Evolutionary conservation across 2,113 vertebrate species (phyloP), one percentile per base, ranked within the genome.

Genomic region (Galeopterus variegatus): DNA sequence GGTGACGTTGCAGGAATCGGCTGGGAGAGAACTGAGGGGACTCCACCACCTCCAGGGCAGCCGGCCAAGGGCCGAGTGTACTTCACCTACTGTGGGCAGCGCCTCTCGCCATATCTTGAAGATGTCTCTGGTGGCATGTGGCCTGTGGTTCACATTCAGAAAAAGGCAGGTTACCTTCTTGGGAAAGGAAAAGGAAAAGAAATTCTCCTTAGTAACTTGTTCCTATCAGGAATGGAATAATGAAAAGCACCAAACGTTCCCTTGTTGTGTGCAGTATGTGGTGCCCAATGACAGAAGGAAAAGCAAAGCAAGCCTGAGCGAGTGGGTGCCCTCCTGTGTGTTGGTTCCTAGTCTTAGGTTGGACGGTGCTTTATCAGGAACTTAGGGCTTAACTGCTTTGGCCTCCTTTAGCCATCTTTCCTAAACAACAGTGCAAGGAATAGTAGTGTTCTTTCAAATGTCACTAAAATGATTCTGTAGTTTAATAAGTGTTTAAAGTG

Each of bases 91-190:
- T 99, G 99, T 62, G 99, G 99, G 24, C 99, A 99, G 97, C 98
- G 99, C 26, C 99, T 99, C 14, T 97, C 98, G n/a, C 99, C 99
- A 0, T 99, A 99, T 85, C 98, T 99, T 1, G 99, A 99, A 90
- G 99, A 99, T 52, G 99, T 99, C 79, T 99, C 99, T 26, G 99
- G 99, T 85, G 99, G 99, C 82, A 99, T 99, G 99, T 99, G 99
- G 99, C 99, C 99, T 1, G 98, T 99, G 77, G 99, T 99, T 52
- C 99, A 99, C 98, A 99, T 99, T 97, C 99, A 99, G 97, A 99
- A 99, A 98, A 99, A 99, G 99, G 99, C 98, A 97, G 88, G 99
- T 98, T 80, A 26, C 84, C 73, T 76, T 76, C 7, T 33, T 96
- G 58, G 82, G 89, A 69, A 77, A 64, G 91, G 83, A 94, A 69